Conservation (phyloP, 1,140 invertebrate genomes). For the Trichomalopsis sarcophagae region DNA sequence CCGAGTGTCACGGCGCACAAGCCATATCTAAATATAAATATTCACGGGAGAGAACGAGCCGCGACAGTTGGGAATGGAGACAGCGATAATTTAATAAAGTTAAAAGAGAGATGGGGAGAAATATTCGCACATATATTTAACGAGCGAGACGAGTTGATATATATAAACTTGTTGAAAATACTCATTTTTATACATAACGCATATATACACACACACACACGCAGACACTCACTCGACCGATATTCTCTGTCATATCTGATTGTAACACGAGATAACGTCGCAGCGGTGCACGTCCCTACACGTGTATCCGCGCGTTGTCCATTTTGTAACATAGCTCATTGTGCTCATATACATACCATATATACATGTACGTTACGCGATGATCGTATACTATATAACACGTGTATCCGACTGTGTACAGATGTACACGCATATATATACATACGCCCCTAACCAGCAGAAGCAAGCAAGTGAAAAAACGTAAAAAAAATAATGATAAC, state of each 20-base stretch:
- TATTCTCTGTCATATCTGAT: conserved; percentile 11
- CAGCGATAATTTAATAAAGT: conserved; percentile 1
- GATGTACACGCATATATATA: conserved; percentile 1
- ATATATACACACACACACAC: neutral
- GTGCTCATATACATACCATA: conserved; percentile 17
- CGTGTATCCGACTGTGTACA: conserved; percentile 19
- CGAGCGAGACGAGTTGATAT: neutral
- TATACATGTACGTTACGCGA: conserved; percentile 18
- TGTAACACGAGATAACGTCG: conserved; percentile 15
- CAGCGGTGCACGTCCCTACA: neutral
- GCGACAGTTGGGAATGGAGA: neutral
- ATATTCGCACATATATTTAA: neutral
- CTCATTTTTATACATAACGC: neutral
- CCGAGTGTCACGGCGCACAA: neutral
- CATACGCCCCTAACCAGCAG: neutral
- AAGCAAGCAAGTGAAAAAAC: neutral
- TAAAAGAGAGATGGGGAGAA: neutral
- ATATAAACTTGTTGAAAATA: conserved; percentile 1
- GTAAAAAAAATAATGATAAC: conserved; percentile 1
- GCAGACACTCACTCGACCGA: neutral
- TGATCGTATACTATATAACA: conserved; percentile 17
- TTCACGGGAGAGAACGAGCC: neutral
- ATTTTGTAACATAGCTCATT: conserved; percentile 52
- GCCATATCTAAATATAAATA: neutral
- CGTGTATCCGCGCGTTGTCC: conserved; percentile 1